Percentiles rank a stretch among this genome's conserved stretches.
Evolutionary conservation across 2,113 vertebrate species (phyloP).

Genomic region (Cavia aperea): DNA sequence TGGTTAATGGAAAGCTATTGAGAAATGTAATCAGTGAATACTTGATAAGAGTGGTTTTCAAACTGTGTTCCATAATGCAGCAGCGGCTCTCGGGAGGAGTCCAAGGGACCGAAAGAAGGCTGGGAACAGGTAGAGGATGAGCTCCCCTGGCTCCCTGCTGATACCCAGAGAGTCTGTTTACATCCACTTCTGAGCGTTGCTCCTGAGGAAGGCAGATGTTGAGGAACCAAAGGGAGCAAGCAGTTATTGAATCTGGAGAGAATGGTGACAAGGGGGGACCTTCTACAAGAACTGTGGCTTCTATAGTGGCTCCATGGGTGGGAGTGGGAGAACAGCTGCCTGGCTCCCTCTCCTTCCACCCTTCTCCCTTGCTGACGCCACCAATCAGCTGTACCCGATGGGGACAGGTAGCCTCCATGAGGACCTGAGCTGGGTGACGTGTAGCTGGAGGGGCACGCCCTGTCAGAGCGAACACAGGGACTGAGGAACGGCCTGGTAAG

Average conservation of each 20-base stretch:
- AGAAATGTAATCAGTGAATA: not conserved
- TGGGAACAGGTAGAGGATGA: not conserved
- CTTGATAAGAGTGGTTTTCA: not conserved
- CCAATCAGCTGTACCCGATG: too few relatives aligned
- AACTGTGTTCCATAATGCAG: not conserved
- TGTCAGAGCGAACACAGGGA: not conserved
- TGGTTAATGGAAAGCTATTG: not conserved
- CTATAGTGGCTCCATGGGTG: not conserved
- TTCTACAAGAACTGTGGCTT: not conserved
- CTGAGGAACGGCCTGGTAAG: not conserved
- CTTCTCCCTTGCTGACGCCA: not conserved
- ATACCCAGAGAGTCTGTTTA: not conserved
- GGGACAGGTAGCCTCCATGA: not conserved
- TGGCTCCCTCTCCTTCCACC: not conserved
- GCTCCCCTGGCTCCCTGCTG: not conserved
- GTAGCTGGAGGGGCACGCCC: too few relatives aligned
- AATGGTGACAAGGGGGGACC: not conserved
- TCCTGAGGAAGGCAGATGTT: not conserved
- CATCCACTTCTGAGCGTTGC: not conserved
- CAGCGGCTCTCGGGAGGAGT: not conserved
- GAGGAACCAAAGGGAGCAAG: not conserved
- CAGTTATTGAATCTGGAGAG: not conserved
- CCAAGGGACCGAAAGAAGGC: not conserved
- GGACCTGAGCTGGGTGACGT: not conserved
- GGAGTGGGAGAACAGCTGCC: not conserved